Evolutionary conservation across 2,797 vertebrate genomes (phyloP).

Genomic region (Hydrocynus forskahlii): DNA sequence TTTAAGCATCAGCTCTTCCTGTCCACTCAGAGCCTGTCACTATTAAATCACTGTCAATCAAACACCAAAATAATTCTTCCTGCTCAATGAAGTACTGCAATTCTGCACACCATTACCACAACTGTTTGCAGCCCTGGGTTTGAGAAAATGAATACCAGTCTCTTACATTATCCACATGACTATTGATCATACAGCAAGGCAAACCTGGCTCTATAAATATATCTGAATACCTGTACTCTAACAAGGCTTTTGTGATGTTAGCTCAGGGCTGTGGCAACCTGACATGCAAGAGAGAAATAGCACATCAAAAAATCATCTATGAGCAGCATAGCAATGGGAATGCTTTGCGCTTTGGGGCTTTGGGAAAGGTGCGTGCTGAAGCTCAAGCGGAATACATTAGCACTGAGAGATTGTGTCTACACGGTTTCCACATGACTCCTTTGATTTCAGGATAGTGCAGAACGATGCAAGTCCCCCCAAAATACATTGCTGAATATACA

Average conservation of each 20-base stretch:
- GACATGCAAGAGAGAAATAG: conserved; percentile 15
- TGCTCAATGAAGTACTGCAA: conserved; percentile 4
- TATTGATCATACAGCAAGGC: conserved; percentile 3
- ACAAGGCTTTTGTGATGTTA: conserved; percentile 22
- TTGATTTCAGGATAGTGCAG: background rate
- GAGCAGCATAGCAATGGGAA: conserved; percentile 15
- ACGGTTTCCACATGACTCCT: background rate
- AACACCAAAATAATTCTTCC: conserved; percentile 14
- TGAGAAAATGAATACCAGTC: background rate
- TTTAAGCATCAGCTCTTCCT: background rate
- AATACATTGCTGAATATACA: background rate
- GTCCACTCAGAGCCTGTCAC: conserved; percentile 31
- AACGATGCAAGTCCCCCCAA: background rate
- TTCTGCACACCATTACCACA: conserved; percentile 29
- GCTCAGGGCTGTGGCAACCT: background rate
- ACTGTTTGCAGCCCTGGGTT: conserved; percentile 14
- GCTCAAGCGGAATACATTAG: conserved; percentile 27
- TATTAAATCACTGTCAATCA: conserved; percentile 32
- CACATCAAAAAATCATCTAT: conserved; percentile 29
- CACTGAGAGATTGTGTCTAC: conserved; percentile 1
- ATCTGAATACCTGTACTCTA: background rate
- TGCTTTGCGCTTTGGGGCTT: background rate
- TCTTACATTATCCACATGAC: background rate
- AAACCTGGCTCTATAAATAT: conserved; percentile 6
- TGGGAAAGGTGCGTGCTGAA: conserved; percentile 23